Conservation (phyloP, 2,113 vertebrate genomes). For the Picathartes gymnocephalus region DNA sequence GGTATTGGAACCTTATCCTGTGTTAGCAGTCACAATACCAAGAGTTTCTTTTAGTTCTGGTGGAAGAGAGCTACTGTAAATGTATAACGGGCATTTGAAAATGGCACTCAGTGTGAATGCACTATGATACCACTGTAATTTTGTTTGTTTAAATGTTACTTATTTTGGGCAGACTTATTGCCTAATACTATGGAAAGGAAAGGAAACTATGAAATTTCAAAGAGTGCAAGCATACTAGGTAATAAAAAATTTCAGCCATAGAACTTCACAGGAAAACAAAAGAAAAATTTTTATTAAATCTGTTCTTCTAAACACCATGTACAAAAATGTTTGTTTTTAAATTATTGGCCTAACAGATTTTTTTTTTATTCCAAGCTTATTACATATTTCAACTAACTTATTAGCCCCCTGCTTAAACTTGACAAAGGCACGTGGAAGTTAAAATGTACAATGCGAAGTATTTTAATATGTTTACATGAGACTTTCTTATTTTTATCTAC, state of each 20-base stretch:
- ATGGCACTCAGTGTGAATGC: neutral
- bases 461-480: neutral
- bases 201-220: neutral
- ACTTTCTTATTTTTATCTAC: neutral
- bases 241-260: neutral
- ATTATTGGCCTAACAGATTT: neutral
- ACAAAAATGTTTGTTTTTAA: neutral
- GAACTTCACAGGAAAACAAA: neutral
- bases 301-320: neutral
- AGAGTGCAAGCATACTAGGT: neutral
- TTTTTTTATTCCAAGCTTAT: neutral
- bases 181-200: neutral
- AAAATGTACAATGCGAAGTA: neutral
- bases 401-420: neutral
- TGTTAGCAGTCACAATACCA: neutral
- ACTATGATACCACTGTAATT: neutral
- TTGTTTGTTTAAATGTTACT: neutral
- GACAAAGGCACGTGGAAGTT: neutral
- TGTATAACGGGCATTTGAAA: neutral
- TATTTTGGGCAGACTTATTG: neutral
- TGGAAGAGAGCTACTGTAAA: neutral
- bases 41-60: neutral
- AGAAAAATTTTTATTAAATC: neutral
- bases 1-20: neutral
- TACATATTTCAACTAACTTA: neutral